Conservation (phyloP, 2,888 invertebrate genomes). For the Lasioglossum leucozonium region DNA sequence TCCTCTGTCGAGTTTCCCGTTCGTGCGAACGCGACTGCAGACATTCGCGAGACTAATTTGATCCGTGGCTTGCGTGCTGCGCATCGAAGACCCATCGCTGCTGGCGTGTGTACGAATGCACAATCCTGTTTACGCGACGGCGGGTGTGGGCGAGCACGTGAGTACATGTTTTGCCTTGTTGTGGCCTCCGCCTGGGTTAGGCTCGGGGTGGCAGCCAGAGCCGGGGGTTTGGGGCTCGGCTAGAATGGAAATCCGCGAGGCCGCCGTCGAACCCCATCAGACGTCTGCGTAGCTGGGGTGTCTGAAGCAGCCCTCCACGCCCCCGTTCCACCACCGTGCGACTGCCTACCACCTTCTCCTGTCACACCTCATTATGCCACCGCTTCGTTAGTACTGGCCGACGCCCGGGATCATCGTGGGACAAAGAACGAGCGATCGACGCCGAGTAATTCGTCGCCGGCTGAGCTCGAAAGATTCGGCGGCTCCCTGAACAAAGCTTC, state of each 20-base stretch:
- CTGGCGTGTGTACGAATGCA: slow-evolving; percentile 52
- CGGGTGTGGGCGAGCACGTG: slow-evolving; percentile 34
- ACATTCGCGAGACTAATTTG: slow-evolving; percentile 54
- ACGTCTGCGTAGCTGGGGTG: slow-evolving; percentile 78
- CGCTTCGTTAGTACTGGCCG: slow-evolving; percentile 77
- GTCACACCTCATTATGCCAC: slow-evolving; percentile 80
- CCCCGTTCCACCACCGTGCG: slow-evolving; percentile 43
- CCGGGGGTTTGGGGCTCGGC: slow-evolving; percentile 26
- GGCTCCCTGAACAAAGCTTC: slow-evolving; percentile 53
- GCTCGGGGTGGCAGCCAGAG: background rate
- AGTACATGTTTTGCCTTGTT: slow-evolving; percentile 63
- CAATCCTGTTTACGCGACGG: slow-evolving; percentile 53
- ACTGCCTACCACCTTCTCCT: slow-evolving; percentile 75
- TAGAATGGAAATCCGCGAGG: slow-evolving; percentile 71
- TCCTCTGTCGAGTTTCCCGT: background rate
- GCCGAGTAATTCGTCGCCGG: slow-evolving; percentile 53
- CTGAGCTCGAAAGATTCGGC: slow-evolving; percentile 56
- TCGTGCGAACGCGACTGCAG: slow-evolving; percentile 25
- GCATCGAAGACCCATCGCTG: slow-evolving; percentile 63
- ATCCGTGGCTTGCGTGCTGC: slow-evolving; percentile 39
- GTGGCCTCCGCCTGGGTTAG: slow-evolving; percentile 25
- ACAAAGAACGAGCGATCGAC: slow-evolving; percentile 67
- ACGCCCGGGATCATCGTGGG: slow-evolving; percentile 59
- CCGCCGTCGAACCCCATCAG: slow-evolving; percentile 75
- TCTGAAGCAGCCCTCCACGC: slow-evolving; percentile 80